A percentile compares a stretch with the other conserved stretches of the same genome.
Evolutionary conservation across 2,888 invertebrate genomes (phyloP).

Genomic region (Microctonus hyperodae): DNA sequence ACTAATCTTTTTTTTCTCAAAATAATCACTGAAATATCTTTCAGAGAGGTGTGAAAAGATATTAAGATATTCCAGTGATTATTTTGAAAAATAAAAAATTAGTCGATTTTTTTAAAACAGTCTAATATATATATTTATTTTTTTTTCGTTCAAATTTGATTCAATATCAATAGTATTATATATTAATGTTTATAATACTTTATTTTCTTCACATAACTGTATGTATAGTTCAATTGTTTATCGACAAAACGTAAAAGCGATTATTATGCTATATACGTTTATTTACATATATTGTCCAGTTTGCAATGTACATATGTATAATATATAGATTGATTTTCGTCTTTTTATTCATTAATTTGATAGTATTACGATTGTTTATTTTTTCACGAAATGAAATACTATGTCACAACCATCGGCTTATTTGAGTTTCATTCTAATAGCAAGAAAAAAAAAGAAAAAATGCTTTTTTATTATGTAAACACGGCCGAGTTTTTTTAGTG

Average conservation of each 20-base stretch:
- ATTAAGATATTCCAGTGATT: too few species aligned
- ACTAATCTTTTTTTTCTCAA: too few species aligned
- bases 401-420: background rate
- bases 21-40: too few species aligned
- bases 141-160: background rate
- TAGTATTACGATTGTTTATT: background rate
- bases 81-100: too few species aligned
- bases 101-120: too few species aligned
- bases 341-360: too few species aligned
- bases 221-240: background rate
- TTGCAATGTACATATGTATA: background rate
- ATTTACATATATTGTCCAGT: conserved; percentile 29
- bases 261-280: conserved; percentile 26
- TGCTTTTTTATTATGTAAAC: too few species aligned
- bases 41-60: too few species aligned
- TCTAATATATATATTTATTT: too few species aligned
- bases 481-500: conserved; percentile 10
- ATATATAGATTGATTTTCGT: background rate
- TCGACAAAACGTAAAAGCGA: background rate
- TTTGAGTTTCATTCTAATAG: background rate
- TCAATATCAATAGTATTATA: background rate
- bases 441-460: background rate
- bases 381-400: background rate
- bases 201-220: background rate
- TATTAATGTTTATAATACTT: background rate